phyloP scores from a whole-genome alignment of 2,797 vertebrate genomes.

The Pangasius djambal region DNA sequence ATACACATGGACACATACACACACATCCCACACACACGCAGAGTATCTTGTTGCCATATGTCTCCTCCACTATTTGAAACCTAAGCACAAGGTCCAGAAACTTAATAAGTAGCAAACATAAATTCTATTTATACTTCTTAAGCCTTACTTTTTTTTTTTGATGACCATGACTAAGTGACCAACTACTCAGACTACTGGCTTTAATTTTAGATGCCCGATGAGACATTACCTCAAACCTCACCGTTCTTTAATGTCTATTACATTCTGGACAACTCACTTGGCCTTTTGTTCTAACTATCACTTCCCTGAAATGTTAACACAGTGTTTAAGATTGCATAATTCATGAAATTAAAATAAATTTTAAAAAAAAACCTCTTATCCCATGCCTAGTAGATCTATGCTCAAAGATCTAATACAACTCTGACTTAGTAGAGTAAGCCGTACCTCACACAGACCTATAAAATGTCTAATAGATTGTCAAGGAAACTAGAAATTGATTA shows the following conservation, averaged over 20 bases:
- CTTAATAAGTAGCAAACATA: constrained; percentile 38
- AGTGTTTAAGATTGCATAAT: not conserved
- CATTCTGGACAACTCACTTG: constrained; percentile 43
- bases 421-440: not conserved
- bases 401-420: not conserved
- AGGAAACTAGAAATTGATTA: not conserved
- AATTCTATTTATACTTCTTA: constrained; percentile 47
- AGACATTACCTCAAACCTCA: constrained; percentile 39
- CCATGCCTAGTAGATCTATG: not conserved
- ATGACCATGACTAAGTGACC: constrained; percentile 53
- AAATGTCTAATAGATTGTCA: not conserved
- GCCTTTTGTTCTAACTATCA: constrained; percentile 23
- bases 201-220: constrained; percentile 58
- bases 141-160: constrained; percentile 34
- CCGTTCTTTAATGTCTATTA: constrained; percentile 42
- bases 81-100: constrained; percentile 25
- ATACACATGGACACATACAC: constrained; percentile 20
- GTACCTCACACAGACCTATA: not conserved
- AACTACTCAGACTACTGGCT: constrained; percentile 58
- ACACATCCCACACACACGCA: constrained; percentile 22
- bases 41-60: constrained; percentile 22
- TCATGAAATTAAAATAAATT: not conserved
- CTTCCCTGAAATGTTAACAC: constrained; percentile 1
- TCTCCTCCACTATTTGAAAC: constrained; percentile 38
- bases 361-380: not conserved